Percentiles rank a stretch among this genome's conserved stretches.
These are phyloP conservation scores for Protaetia brevitarsis DNA, from an alignment of 1,140 invertebrate genomes.

Conservation along the genomic window DNA sequence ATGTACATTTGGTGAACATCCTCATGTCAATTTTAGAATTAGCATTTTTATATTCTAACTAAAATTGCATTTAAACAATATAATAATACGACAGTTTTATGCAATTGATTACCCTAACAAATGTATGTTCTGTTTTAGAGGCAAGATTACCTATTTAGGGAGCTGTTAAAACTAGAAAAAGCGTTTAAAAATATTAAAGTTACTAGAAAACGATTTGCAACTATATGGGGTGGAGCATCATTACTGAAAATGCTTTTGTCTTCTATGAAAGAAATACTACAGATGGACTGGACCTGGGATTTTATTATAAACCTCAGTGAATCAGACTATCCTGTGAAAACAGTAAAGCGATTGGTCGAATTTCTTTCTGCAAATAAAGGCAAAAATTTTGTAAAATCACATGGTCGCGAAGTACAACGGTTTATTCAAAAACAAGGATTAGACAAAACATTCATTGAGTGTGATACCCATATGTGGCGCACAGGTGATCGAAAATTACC, in stretches of 20 bases:
- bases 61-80: too few relatives aligned
- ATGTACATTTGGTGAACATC: too few relatives aligned
- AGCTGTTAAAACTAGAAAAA: conserved; percentile 73
- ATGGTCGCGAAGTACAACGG: conserved; percentile 91
- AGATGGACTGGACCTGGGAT: conserved; percentile 81
- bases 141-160: conserved; percentile 89
- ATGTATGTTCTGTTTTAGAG: conserved; percentile 64
- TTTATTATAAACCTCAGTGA: conserved; percentile 98
- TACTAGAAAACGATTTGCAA: conserved; percentile 75
- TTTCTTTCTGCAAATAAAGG: conserved; percentile 85
- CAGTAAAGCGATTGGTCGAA: conserved; percentile 69
- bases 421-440: conserved; percentile 97
- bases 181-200: conserved; percentile 79
- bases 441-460: conserved; percentile 96
- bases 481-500: conserved; percentile 82
- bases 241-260: conserved; percentile 84
- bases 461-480: conserved; percentile 97
- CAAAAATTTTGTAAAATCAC: conserved; percentile 93
- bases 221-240: conserved; percentile 98
- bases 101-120: too few relatives aligned
- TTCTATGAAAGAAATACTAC: conserved; percentile 74
- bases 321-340: conserved; percentile 95
- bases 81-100: too few relatives aligned
- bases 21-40: too few relatives aligned
- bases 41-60: too few relatives aligned